phyloP scores from a whole-genome alignment of 2,888 invertebrate genomes.

The Drosophila meridiana region DNA sequence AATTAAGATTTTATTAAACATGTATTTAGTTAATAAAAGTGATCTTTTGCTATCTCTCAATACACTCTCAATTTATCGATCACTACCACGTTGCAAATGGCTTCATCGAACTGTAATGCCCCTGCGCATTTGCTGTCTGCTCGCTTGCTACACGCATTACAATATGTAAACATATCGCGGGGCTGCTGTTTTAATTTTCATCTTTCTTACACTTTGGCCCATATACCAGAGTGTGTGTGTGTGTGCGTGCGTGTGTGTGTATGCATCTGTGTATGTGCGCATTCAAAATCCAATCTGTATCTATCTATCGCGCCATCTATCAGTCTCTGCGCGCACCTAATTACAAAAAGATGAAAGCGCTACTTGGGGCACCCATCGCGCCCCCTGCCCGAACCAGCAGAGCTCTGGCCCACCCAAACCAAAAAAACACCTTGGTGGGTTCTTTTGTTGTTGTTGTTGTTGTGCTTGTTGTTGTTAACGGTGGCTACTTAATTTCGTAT shows the following conservation, averaged over 20 bases:
- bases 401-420: constrained; percentile 56
- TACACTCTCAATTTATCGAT: background rate
- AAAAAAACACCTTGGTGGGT: constrained; percentile 60
- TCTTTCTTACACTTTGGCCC: constrained; percentile 57
- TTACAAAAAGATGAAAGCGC: constrained; percentile 80
- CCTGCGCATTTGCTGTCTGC: background rate
- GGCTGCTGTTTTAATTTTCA: constrained; percentile 71
- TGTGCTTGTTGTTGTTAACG: constrained; percentile 51
- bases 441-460: constrained; percentile 23
- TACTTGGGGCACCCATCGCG: constrained; percentile 56
- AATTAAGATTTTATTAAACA: background rate
- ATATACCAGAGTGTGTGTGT: constrained; percentile 32
- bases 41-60: background rate
- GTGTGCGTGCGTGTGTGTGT: background rate
- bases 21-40: background rate
- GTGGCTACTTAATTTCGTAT: constrained; percentile 76
- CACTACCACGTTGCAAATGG: constrained; percentile 6
- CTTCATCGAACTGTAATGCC: constrained; percentile 28
- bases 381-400: background rate
- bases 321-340: constrained; percentile 75
- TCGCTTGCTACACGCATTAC: constrained; percentile 28
- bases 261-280: constrained; percentile 4
- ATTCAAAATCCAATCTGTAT: constrained; percentile 65
- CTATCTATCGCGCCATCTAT: constrained; percentile 64
- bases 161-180: constrained; percentile 61